A percentile compares a stretch with the other conserved stretches of the same genome.
These are phyloP conservation scores for Stegastes partitus DNA, from an alignment of 2,113 vertebrate genomes.

Conservation along the genomic window DNA sequence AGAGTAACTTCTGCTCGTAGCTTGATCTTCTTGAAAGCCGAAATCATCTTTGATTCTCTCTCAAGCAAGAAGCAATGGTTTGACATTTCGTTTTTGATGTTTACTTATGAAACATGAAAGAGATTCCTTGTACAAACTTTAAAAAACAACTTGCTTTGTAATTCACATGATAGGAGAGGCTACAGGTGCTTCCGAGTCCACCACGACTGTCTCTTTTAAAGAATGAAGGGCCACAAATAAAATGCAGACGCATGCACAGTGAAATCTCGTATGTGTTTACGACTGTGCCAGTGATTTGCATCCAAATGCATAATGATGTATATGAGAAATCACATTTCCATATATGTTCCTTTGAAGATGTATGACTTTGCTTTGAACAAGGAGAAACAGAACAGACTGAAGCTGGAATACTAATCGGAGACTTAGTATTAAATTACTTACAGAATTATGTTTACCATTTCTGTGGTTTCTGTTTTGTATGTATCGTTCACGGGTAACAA, in stretches of 20 bases:
- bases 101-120: slow-evolving; percentile 62
- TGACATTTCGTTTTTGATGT: slow-evolving; percentile 51
- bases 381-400: slow-evolving; percentile 30
- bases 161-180: slow-evolving; percentile 17
- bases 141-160: slow-evolving; percentile 22
- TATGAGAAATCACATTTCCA: slow-evolving; percentile 55
- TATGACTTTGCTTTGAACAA: slow-evolving; percentile 56
- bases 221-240: slow-evolving; percentile 9
- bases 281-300: slow-evolving; percentile 36
- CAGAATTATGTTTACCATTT: slow-evolving; percentile 33
- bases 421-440: slow-evolving; percentile 59
- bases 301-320: slow-evolving; percentile 47
- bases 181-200: slow-evolving; percentile 28
- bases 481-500: slow-evolving; percentile 7
- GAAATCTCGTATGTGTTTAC: slow-evolving; percentile 16
- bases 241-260: slow-evolving; percentile 12
- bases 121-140: slow-evolving; percentile 6
- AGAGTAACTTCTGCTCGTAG: slow-evolving; percentile 30
- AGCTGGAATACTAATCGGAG: slow-evolving; percentile 64
- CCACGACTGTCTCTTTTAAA: not conserved
- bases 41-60: slow-evolving; percentile 57
- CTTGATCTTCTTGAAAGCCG: slow-evolving; percentile 57
- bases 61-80: slow-evolving; percentile 23
- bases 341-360: slow-evolving; percentile 54
- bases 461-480: slow-evolving; percentile 38